Evolutionary conservation across 2,797 vertebrate species (phyloP).

Genomic region (Peromyscus nudipes): DNA sequence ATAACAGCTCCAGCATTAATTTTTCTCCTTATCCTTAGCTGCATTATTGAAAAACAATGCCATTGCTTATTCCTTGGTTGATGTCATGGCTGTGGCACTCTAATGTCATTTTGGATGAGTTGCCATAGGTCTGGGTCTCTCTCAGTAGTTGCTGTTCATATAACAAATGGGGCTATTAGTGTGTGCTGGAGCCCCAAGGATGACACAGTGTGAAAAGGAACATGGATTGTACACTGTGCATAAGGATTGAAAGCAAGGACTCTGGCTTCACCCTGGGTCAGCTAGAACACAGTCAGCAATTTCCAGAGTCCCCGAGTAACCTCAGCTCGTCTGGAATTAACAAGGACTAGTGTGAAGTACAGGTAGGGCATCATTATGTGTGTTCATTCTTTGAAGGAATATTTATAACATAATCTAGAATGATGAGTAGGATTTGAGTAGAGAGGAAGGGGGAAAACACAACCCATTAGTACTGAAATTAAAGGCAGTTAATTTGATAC

Average conservation of each 20-base stretch:
- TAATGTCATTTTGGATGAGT: not conserved
- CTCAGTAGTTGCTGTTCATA: not conserved
- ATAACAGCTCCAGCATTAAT: not conserved
- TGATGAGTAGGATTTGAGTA: not conserved
- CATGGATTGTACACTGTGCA: not conserved
- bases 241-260: not conserved
- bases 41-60: not conserved
- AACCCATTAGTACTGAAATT: not conserved
- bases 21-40: not conserved
- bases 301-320: not conserved
- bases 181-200: not conserved
- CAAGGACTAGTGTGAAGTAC: not conserved
- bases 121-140: not conserved
- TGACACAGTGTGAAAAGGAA: not conserved
- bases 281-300: not conserved
- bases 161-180: not conserved
- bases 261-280: not conserved
- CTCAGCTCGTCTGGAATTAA: not conserved
- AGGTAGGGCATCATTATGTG: not conserved
- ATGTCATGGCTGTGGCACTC: not conserved
- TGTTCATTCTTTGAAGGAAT: not conserved
- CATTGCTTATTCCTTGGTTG: conserved; percentile 50
- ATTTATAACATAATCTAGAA: not conserved
- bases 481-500: not conserved
- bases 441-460: not conserved